Percentiles rank a stretch among this genome's conserved stretches.
These are phyloP conservation scores for Hystrix brachyura DNA, from an alignment of 2,113 vertebrate genomes.

Conservation along the genomic window DNA sequence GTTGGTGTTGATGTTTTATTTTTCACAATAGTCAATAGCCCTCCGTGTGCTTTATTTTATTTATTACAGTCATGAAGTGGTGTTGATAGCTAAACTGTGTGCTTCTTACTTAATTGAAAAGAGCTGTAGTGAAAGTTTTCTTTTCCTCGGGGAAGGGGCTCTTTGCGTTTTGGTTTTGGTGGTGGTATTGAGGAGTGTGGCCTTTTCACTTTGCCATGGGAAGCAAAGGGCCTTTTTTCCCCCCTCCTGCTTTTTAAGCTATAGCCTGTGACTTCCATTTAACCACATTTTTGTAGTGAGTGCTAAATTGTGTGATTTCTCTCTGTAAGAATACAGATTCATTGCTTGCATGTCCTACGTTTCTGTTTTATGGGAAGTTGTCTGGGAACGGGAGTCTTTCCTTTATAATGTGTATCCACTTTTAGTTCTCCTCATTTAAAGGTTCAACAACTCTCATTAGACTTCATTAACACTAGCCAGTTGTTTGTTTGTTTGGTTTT, in stretches of 20 bases:
- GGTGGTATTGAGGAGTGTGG: slow-evolving; percentile 92
- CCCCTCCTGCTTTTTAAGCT: slow-evolving; percentile 90
- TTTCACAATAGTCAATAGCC: slow-evolving; percentile 95
- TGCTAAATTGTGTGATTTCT: slow-evolving; percentile 93
- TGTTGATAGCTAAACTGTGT: slow-evolving; percentile 99
- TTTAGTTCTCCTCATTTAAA: slow-evolving; percentile 87
- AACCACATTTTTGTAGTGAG: slow-evolving; percentile 93
- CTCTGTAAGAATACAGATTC: slow-evolving; percentile 90
- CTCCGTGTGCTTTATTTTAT: slow-evolving; percentile 95
- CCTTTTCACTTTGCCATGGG: slow-evolving; percentile 95
- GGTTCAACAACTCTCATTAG: slow-evolving; percentile 57
- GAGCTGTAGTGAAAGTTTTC: slow-evolving; percentile 92
- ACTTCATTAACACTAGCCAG: slow-evolving; percentile 76
- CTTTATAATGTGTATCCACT: slow-evolving; percentile 89
- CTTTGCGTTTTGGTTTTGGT: slow-evolving; percentile 89
- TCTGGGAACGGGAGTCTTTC: slow-evolving; percentile 87
- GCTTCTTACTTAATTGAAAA: slow-evolving; percentile 95
- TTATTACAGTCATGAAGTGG: slow-evolving; percentile 98
- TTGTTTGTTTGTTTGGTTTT: neutral
- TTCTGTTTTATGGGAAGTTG: slow-evolving; percentile 86
- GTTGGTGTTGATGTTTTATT: slow-evolving; percentile 92
- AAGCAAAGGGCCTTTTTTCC: slow-evolving; percentile 90
- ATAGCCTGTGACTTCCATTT: slow-evolving; percentile 93
- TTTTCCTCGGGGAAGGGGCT: slow-evolving; percentile 87
- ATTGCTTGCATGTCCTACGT: slow-evolving; percentile 92